Evolutionary conservation across 2,797 vertebrate genomes (phyloP), one percentile per base, ranked within the genome.

Genomic region (Myotis daubentonii): DNA sequence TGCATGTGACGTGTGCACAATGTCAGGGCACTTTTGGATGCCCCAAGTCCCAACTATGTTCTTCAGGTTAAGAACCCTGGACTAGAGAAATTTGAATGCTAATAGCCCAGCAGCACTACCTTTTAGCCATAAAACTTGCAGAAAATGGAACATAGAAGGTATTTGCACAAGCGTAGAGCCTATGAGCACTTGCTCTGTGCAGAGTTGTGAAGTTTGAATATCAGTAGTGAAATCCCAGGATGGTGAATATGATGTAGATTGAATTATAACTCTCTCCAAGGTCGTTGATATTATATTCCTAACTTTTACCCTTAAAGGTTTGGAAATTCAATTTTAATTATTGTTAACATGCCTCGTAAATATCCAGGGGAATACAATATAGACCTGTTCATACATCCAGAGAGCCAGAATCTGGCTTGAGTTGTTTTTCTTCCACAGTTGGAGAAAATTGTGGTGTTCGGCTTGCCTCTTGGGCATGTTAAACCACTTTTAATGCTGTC

Each of bases 251-350:
- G 41, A 84, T 92, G 72, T 55, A 28, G 80, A 78, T 87, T 96
- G 87, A 95, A 93, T 94, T 95, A 74, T 93, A 93, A 75, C 71
- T 55, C 41, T 87, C 76, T 72, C 86, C 95, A 94, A 79, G 38
- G 79, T 94, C 65, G 6, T 36, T 72, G 83, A 74, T 91, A 92
- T 94, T 89, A 19, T 84, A 82, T 93, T 91, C 57, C 91, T 89
- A 87, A 93, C 91, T 95, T 95, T 87, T 92, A 94, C 88, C 89
- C 93, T 93, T 80, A 74, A 96, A 95, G 88, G 84, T 84, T 97
- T 96, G 96, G 95, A 97, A 92, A 93, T 89, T 95, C 93, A 80
- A 75, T 96, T 96, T 96, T 96, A 96, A 97, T 96, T 96, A 95
- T 81, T 85, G 93, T 89, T 94, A 96, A 95, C 95, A 95, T 97